Evolutionary conservation across 2,888 invertebrate genomes (phyloP).

Genomic region (Pammene aurita): DNA sequence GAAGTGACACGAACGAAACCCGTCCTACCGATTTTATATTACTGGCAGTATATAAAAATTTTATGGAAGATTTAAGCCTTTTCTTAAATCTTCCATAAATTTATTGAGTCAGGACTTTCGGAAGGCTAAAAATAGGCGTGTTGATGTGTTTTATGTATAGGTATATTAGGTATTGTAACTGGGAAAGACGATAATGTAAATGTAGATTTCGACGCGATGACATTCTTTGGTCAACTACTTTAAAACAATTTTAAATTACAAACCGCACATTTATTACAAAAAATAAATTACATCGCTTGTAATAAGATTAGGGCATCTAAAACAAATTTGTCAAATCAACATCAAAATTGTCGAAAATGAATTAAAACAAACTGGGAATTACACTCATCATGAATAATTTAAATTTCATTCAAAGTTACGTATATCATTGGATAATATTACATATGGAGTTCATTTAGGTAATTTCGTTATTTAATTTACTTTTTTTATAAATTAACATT

Average conservation of each 20-base stretch:
- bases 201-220: conserved; percentile 18
- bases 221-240: conserved; percentile 25
- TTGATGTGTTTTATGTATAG: conserved; percentile 10
- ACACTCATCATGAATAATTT: conserved; percentile 17
- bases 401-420: conserved; percentile 12
- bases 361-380: conserved; percentile 20
- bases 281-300: conserved; percentile 42
- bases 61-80: conserved; percentile 39
- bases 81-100: conserved; percentile 46
- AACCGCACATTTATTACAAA: conserved; percentile 32
- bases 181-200: conserved; percentile 12
- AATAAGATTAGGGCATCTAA: conserved; percentile 41
- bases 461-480: conserved; percentile 27
- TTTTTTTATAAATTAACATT: conserved; percentile 23
- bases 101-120: conserved; percentile 46
- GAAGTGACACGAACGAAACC: no score
- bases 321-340: conserved; percentile 30
- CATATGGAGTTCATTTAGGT: conserved; percentile 1
- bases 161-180: not conserved
- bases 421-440: conserved; percentile 10
- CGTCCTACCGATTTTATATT: no score
- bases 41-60: conserved; percentile 41
- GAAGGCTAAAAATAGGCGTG: conserved; percentile 41
- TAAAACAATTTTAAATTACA: conserved; percentile 26
- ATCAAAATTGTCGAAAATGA: conserved; percentile 39